Base-by-base conservation (phyloP, 2,113 vertebrate genomes). In the Cochlearius cochlearius region DNA sequence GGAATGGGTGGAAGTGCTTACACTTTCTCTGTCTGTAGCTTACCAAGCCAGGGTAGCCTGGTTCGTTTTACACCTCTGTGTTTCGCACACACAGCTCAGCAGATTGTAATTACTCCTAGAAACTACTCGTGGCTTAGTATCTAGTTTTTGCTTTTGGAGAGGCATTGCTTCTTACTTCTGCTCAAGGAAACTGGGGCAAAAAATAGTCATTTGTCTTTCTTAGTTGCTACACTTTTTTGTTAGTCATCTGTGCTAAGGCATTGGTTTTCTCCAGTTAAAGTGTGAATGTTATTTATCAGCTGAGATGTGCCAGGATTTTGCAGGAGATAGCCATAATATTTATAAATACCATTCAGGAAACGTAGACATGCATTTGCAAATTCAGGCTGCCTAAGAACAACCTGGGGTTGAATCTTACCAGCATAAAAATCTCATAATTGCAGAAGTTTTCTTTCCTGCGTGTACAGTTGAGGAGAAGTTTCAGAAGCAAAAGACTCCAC, bases 21-120 rank as follows among this genome's bases (percentile, higher is more conserved):
- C 0, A 8, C 5, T 7, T 81, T 92, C 36, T 93, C 25, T 5
- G 5, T 52, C 52, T 0, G 0, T 93, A 59, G 14, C 9, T 49
- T 50, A 47, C 20, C 56, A 45, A 80, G 25, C 11, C 71, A 45
- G 11, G 5, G 7, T 10, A 59, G 30, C 25, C 39, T 22, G 39
- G 18, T 49, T 60, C 20, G 30, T 9, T 66, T 88, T 55, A 34
- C 12, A 25, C 39, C 58, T 50, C 15, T 30, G 12, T 81, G 32
- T 77, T 93, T 77, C 47, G 11, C 2, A 2, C 30, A 30, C 4
- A 18, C 4, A 27, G 36, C 26, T 79, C 76, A 89, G 39, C 53
- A 69, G 41, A 11, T 72, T 39, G 7, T 45, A 71, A 29, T 78
- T 78, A 41, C 15, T 56, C 19, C 32, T 81, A 10, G 17, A 53